Conservation (phyloP, 23 tunicate species). For the Trididemnum clinides region DNA sequence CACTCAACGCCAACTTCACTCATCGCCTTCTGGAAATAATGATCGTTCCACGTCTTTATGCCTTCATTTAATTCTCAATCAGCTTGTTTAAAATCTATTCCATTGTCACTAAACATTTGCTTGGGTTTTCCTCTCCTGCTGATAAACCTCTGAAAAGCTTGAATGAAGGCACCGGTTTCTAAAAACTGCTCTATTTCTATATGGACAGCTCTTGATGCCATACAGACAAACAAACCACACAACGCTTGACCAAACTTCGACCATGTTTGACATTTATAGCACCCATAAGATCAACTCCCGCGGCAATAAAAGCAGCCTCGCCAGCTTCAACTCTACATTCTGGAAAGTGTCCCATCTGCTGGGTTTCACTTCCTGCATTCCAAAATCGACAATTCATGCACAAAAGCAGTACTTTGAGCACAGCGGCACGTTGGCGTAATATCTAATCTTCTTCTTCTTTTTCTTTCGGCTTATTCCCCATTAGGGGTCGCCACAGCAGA, state of each 20-base stretch:
- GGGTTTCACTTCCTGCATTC: slow-evolving; percentile 9
- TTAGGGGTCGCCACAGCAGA: too few relatives aligned
- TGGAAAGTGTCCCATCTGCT: slow-evolving; percentile 44
- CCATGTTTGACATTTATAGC: slow-evolving; percentile 35
- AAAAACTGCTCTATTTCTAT: slow-evolving; percentile 20
- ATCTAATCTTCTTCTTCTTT: too few relatives aligned
- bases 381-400: slow-evolving; percentile 2
- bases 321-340: slow-evolving; percentile 11
- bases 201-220: slow-evolving; percentile 49
- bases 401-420: not conserved
- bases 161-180: slow-evolving; percentile 25
- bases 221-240: slow-evolving; percentile 41
- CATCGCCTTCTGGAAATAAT: not conserved
- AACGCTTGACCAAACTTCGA: slow-evolving; percentile 45
- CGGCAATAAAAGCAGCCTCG: not conserved
- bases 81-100: not conserved
- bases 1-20: not conserved
- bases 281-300: slow-evolving; percentile 38
- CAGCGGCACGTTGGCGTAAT: slow-evolving; percentile 20
- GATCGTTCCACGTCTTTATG: not conserved
- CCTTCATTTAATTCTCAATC: slow-evolving; percentile 10
- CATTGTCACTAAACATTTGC: slow-evolving; percentile 32
- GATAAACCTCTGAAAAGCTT: slow-evolving; percentile 19
- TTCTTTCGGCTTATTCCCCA: not conserved
- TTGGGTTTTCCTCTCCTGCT: not conserved